A percentile compares a stretch with the other conserved stretches of the same genome.
Evolutionary conservation across 2,113 vertebrate genomes (phyloP).

Genomic region (Melanotaenia duboulayi): DNA sequence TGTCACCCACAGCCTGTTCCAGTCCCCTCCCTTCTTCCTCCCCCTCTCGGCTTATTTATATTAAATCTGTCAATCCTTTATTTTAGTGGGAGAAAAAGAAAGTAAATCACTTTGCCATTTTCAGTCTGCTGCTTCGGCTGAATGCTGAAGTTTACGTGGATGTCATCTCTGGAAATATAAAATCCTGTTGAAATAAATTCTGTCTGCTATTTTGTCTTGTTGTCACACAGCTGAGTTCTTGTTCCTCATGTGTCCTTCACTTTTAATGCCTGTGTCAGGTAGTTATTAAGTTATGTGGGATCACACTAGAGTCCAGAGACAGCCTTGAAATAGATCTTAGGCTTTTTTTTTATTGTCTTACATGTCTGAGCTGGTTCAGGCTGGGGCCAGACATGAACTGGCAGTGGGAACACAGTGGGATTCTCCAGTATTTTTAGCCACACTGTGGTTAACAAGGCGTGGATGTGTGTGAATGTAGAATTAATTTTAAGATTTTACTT

Average conservation of each 20-base stretch:
- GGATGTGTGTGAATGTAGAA: neutral
- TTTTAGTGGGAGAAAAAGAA: conserved; percentile 57
- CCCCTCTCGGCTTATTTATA: conserved; percentile 62
- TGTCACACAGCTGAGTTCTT: conserved; percentile 18
- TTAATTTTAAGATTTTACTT: no score
- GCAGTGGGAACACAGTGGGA: conserved; percentile 31
- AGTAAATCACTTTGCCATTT: conserved; percentile 56
- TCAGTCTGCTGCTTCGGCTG: conserved; percentile 47
- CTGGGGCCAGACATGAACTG: conserved; percentile 51
- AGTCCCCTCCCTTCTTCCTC: conserved; percentile 36
- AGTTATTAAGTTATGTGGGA: conserved; percentile 25
- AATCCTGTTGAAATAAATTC: conserved; percentile 52
- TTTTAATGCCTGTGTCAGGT: conserved; percentile 27
- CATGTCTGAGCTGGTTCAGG: no score
- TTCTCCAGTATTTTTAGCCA: conserved; percentile 56
- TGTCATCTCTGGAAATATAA: conserved; percentile 53
- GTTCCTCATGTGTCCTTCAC: conserved; percentile 30
- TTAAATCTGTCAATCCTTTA: conserved; percentile 73
- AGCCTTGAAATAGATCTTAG: neutral
- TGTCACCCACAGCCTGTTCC: conserved; percentile 66
- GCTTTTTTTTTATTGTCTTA: neutral
- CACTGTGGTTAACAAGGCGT: conserved; percentile 9
- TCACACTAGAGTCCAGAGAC: conserved; percentile 14
- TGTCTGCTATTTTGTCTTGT: conserved; percentile 38
- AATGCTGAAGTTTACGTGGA: conserved; percentile 42